Percentiles rank a stretch among this genome's conserved stretches.
These are phyloP conservation scores for Oreohelix idahoensis DNA, from an alignment of 1,140 invertebrate species.

Conservation along the genomic window DNA sequence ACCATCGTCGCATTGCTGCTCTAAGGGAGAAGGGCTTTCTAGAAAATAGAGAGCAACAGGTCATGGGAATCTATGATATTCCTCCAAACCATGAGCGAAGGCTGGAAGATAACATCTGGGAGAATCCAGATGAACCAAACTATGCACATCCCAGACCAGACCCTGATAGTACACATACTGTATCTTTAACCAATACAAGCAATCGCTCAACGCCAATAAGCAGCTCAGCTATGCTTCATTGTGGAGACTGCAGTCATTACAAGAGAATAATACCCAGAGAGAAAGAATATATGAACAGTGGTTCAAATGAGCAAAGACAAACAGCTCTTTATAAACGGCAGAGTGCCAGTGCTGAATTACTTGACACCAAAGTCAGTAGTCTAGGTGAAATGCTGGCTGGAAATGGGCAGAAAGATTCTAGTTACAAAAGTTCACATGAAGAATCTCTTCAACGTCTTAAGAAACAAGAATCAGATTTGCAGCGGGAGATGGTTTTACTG, in stretches of 20 bases:
- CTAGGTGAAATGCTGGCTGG: constrained; percentile 3
- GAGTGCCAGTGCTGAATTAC: constrained; percentile 11
- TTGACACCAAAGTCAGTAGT: constrained; percentile 4
- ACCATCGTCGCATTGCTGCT: constrained; percentile 55
- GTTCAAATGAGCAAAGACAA: constrained; percentile 2
- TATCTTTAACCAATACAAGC: background rate
- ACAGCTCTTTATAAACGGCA: background rate
- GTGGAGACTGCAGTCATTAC: constrained; percentile 15
- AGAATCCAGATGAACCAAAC: background rate
- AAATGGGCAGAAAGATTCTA: background rate
- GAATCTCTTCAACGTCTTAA: constrained; percentile 54
- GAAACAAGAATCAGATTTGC: constrained; percentile 58
- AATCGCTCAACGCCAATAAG: background rate
- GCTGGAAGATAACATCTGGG: background rate
- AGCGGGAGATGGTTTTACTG: constrained; percentile 63
- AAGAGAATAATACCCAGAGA: constrained; percentile 17
- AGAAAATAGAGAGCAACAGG: constrained; percentile 58
- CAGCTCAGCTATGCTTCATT: background rate
- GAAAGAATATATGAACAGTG: background rate
- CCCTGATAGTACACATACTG: background rate
- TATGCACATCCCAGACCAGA: background rate
- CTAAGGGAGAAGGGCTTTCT: constrained; percentile 55
- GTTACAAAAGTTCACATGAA: constrained; percentile 25
- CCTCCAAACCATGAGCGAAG: constrained; percentile 56
- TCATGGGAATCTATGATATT: constrained; percentile 67